Conservation (phyloP, 2,888 invertebrate species). For the Lasioglossum oenotherae region DNA sequence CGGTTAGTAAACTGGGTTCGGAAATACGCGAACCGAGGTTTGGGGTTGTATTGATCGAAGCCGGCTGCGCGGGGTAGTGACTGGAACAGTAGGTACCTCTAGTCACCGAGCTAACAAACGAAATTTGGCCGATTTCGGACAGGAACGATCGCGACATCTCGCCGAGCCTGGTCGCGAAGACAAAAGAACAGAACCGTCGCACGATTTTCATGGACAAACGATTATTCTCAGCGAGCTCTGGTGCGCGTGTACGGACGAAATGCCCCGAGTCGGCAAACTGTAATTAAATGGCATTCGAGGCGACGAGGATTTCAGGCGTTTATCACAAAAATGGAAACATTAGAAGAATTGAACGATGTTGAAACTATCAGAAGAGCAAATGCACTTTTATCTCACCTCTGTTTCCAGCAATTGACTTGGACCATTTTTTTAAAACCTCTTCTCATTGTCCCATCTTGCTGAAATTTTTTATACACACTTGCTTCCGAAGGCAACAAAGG, state of each 20-base stretch:
- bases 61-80: conserved; percentile 75
- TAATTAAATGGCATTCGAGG: background rate
- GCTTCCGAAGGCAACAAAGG: too few relatives aligned
- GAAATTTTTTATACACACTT: too few relatives aligned
- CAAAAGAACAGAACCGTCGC: background rate
- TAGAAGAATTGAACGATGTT: background rate
- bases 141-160: conserved; percentile 32
- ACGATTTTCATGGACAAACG: background rate
- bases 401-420: too few relatives aligned
- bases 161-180: background rate
- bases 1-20: conserved; percentile 77
- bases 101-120: conserved; percentile 68
- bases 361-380: background rate
- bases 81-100: conserved; percentile 79
- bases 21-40: conserved; percentile 80
- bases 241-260: background rate
- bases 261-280: background rate
- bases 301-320: background rate
- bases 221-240: background rate
- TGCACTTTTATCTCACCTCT: background rate
- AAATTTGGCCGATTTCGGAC: conserved; percentile 57
- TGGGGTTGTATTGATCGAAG: conserved; percentile 82
- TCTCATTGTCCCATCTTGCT: too few relatives aligned
- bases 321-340: background rate
- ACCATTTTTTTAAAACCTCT: too few relatives aligned